These are phyloP conservation scores for Aplochiton taeniatus DNA, from an alignment of 2,797 vertebrate genomes.

Conservation along the genomic window DNA sequence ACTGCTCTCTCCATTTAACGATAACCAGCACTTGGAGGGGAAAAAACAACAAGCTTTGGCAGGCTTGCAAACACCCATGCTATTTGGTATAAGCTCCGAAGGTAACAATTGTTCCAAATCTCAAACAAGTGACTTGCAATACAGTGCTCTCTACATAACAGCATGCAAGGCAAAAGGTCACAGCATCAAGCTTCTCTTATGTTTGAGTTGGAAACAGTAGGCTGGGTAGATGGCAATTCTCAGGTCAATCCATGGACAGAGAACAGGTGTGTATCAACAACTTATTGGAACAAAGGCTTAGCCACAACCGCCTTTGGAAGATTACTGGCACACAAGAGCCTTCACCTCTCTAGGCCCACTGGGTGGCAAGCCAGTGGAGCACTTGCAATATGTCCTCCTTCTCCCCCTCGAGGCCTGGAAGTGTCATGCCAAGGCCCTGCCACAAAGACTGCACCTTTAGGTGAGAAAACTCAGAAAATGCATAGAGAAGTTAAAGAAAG, in stretches of 20 bases:
- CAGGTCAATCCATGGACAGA: conserved; percentile 84
- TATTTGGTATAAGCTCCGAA: conserved; percentile 65
- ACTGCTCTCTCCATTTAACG: conserved; percentile 95
- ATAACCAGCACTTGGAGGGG: conserved; percentile 75
- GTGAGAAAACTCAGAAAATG: conserved; percentile 99
- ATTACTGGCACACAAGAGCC: conserved; percentile 98
- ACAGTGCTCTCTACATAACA: conserved; percentile 87
- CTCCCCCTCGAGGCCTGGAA: conserved; percentile 98
- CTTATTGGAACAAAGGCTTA: conserved; percentile 85
- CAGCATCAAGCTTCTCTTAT: conserved; percentile 67
- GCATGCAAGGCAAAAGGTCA: conserved; percentile 90
- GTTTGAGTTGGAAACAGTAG: conserved; percentile 85
- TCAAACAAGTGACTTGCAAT: conserved; percentile 75
- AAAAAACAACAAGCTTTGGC: conserved; percentile 50
- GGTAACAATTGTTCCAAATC: conserved; percentile 74
- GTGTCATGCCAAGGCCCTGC: conserved; percentile 99
- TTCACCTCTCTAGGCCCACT: conserved; percentile 99
- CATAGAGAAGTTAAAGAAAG: conserved; percentile 99
- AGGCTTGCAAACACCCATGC: conserved; percentile 73
- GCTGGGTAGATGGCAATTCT: conserved; percentile 87
- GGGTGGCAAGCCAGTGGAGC: conserved; percentile 98
- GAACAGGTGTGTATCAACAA: conserved; percentile 85
- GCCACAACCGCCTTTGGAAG: conserved; percentile 98
- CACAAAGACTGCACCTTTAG: conserved; percentile 99
- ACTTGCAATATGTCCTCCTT: conserved; percentile 98